These are phyloP conservation scores for Saccostrea echinata DNA, from an alignment of 1,140 invertebrate species.

Conservation along the genomic window DNA sequence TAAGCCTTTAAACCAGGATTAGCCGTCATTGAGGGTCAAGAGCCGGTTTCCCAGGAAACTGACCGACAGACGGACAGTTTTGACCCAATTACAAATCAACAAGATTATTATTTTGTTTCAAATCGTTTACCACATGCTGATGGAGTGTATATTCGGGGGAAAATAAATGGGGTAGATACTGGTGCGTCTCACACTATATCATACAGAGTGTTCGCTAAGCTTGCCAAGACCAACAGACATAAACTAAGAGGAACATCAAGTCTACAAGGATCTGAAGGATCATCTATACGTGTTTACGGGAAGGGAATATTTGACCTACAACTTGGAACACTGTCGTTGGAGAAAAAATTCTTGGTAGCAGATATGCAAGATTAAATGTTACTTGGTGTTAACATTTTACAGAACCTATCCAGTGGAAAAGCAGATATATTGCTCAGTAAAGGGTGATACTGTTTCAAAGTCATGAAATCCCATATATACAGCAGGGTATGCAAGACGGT, in stretches of 20 bases:
- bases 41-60: not conserved
- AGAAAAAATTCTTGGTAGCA: not conserved
- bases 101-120: not conserved
- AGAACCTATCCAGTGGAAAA: not conserved
- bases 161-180: conserved; percentile 27
- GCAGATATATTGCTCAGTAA: conserved; percentile 34
- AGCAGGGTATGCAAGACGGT: not conserved
- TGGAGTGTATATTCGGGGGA: conserved; percentile 41
- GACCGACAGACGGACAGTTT: not conserved
- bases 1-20: conserved; percentile 14
- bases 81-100: not conserved
- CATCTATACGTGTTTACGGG: conserved; percentile 14
- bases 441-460: conserved; percentile 33
- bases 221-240: not conserved
- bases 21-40: conserved; percentile 34
- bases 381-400: conserved; percentile 29
- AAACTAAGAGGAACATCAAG: not conserved
- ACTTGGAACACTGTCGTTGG: not conserved
- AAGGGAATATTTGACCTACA: conserved; percentile 39
- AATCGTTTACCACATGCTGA: conserved; percentile 38
- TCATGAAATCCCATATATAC: conserved; percentile 18
- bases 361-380: conserved; percentile 15
- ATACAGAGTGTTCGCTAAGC: not conserved
- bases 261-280: conserved; percentile 6
- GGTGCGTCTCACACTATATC: conserved; percentile 45